These are phyloP conservation scores for Timema podura DNA, from an alignment of 2,888 invertebrate genomes.

Conservation along the genomic window DNA sequence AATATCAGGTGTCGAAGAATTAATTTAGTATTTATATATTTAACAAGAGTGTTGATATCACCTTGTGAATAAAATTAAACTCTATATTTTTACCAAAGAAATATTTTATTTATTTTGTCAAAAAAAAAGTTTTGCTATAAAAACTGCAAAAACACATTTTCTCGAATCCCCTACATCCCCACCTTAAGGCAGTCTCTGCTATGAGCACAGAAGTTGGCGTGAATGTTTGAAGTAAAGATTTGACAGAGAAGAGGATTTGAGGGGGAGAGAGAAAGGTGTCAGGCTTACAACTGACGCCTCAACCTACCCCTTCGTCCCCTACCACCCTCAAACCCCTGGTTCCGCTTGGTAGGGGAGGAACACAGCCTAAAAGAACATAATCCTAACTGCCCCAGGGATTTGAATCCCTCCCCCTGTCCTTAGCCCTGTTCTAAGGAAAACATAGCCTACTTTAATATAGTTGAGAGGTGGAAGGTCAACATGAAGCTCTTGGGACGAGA, in stretches of 20 bases:
- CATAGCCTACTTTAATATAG: slow-evolving; percentile 16
- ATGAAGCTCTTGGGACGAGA: not conserved
- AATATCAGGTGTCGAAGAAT: no score
- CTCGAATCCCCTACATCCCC: no score
- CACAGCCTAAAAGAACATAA: slow-evolving; percentile 4
- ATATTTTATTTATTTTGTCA: no score
- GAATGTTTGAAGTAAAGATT: slow-evolving; percentile 17
- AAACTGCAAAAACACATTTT: no score
- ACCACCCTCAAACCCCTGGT: no score
- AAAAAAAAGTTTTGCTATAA: no score
- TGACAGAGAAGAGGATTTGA: not conserved
- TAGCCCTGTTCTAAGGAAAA: slow-evolving; percentile 4
- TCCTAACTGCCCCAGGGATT: slow-evolving; percentile 14
- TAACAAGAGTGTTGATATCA: no score
- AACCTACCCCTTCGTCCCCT: not conserved
- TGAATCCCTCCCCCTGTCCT: not conserved
- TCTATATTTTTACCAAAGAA: no score
- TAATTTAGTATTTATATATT: no score
- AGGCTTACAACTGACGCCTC: slow-evolving; percentile 4
- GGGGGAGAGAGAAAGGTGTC: not conserved
- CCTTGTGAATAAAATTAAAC: no score
- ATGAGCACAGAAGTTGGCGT: not conserved
- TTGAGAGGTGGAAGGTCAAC: slow-evolving; percentile 16
- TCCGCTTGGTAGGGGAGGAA: not conserved
- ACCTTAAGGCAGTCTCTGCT: no score